Evolutionary conservation across 2,113 vertebrate genomes (phyloP).

Genomic region (Pongo pygmaeus): DNA sequence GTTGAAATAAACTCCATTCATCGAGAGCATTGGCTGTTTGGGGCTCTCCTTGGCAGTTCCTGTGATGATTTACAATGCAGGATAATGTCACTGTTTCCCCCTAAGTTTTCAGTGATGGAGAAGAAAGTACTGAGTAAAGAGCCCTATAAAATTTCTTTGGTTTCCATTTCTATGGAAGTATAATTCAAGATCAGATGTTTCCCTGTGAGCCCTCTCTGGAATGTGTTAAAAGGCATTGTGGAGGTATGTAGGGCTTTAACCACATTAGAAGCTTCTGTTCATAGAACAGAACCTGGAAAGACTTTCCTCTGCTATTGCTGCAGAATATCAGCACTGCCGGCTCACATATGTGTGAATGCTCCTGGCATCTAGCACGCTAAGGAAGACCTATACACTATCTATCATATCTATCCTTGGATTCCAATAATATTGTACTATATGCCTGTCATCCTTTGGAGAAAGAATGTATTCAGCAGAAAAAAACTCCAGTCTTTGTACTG

Average conservation of each 20-base stretch:
- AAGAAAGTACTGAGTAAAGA: conserved; percentile 9
- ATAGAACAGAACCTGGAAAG: neutral
- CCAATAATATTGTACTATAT: neutral
- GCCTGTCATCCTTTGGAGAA: neutral
- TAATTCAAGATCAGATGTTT: neutral
- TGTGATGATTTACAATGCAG: neutral
- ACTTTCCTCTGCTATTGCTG: neutral
- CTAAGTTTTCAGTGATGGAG: neutral
- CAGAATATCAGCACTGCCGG: neutral
- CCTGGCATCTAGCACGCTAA: neutral
- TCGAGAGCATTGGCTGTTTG: neutral
- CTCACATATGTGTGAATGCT: neutral
- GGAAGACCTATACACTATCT: neutral
- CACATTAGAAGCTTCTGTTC: neutral
- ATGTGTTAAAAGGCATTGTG: neutral
- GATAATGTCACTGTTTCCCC: neutral
- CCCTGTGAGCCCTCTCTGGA: neutral
- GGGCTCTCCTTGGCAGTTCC: neutral
- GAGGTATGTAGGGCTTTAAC: neutral
- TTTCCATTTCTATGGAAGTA: conserved; percentile 12
- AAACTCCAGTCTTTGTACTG: conserved; percentile 59
- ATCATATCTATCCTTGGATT: neutral
- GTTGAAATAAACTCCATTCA: neutral
- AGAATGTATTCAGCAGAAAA: conserved; percentile 47
- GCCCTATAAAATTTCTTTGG: conserved; percentile 1